Conservation (phyloP, 2,113 vertebrate species). For the Cyrtonyx montezumae region DNA sequence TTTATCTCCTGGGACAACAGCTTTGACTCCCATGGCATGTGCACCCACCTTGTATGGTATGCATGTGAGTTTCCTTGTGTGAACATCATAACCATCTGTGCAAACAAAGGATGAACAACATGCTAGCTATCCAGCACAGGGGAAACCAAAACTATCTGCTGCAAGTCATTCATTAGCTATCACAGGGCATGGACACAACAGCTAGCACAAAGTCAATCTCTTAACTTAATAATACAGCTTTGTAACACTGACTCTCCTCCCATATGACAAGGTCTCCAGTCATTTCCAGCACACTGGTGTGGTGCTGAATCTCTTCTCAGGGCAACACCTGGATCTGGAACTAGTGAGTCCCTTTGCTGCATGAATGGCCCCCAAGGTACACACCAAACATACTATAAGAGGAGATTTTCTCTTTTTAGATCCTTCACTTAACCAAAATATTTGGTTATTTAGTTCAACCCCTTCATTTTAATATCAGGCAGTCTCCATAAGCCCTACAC, state of each 20-base stretch:
- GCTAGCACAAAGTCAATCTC: background rate
- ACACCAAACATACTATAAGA: background rate
- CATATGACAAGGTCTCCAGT: accelerated
- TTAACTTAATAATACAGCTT: conserved; percentile 5
- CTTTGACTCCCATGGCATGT: accelerated
- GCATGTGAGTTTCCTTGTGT: background rate
- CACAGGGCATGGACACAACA: background rate
- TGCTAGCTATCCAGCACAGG: background rate
- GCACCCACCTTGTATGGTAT: background rate
- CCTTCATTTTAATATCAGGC: background rate
- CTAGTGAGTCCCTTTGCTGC: background rate
- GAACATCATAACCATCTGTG: background rate
- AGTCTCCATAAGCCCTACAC: background rate
- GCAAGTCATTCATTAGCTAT: background rate
- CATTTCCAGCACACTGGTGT: background rate
- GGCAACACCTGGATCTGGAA: background rate
- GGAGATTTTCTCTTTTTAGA: background rate
- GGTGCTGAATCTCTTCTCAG: background rate
- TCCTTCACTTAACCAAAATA: background rate
- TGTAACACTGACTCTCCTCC: background rate
- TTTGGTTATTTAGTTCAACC: background rate
- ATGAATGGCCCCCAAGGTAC: background rate
- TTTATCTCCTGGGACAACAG: background rate
- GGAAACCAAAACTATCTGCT: background rate
- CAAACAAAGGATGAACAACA: background rate